These are phyloP conservation scores for Pemphigus obesinymphae DNA, from an alignment of 1,140 invertebrate species.

Conservation along the genomic window DNA sequence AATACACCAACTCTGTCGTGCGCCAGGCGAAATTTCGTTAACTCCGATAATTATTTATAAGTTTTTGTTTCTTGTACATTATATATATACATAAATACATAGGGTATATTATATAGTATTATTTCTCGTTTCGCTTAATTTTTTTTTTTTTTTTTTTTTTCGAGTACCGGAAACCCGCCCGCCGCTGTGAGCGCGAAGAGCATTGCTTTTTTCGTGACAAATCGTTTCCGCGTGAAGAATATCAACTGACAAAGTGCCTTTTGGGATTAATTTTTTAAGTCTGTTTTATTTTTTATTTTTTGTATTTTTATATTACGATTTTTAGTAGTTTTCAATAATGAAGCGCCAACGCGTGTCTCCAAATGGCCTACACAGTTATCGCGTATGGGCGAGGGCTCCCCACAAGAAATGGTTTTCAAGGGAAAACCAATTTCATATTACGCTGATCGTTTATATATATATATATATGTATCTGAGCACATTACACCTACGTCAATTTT, in stretches of 20 bases:
- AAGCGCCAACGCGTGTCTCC: too few species aligned
- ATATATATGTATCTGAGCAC: too few species aligned
- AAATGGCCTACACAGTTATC: too few species aligned
- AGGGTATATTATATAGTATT: too few species aligned
- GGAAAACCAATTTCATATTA: too few species aligned
- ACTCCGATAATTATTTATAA: slow-evolving; percentile 32
- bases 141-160: background rate
- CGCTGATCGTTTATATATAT: too few species aligned
- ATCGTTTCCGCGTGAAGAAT: slow-evolving; percentile 27
- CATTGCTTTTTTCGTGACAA: slow-evolving; percentile 5
- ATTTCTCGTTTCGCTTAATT: background rate
- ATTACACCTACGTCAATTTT: too few species aligned
- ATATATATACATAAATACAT: too few species aligned
- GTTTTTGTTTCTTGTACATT: slow-evolving; percentile 16
- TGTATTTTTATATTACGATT: background rate
- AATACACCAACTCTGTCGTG: background rate
- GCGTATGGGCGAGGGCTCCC: too few species aligned
- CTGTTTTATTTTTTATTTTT: too few species aligned
- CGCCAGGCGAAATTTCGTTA: slow-evolving; percentile 19
- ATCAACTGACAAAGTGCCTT: background rate
- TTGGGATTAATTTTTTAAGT: slow-evolving; percentile 8
- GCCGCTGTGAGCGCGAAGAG: background rate
- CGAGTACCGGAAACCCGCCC: background rate
- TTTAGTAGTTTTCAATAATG: background rate
- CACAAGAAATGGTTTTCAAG: too few species aligned